Evolutionary conservation across 2,888 invertebrate genomes (phyloP).

Genomic region (Tipula helvola): DNA sequence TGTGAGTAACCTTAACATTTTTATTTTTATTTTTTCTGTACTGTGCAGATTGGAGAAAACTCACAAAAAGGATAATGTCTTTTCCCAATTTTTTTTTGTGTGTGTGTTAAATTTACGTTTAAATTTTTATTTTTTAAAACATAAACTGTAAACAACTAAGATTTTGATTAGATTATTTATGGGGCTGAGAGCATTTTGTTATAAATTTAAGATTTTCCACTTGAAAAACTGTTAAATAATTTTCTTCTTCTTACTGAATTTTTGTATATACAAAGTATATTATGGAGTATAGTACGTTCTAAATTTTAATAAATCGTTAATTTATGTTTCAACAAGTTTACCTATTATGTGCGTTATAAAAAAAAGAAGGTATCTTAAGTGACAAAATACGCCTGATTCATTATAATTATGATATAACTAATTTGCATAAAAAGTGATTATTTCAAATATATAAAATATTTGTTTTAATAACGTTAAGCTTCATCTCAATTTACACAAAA

Average conservation of each 20-base stretch:
- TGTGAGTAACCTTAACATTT: background rate
- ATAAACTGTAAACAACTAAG: constrained; percentile 10
- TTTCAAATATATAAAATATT: background rate
- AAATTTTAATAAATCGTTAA: background rate
- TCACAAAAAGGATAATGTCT: background rate
- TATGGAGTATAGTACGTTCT: background rate
- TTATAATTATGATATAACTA: background rate
- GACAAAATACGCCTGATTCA: background rate
- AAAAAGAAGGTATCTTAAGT: background rate
- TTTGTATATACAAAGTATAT: too few relatives aligned
- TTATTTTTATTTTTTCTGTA: background rate
- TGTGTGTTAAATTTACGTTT: too few relatives aligned
- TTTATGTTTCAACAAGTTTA: background rate
- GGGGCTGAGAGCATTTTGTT: constrained; percentile 4
- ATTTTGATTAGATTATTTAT: constrained; percentile 10
- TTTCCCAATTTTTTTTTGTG: background rate
- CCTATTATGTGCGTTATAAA: background rate
- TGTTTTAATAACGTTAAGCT: background rate
- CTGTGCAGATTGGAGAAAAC: background rate
- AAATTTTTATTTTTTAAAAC: background rate
- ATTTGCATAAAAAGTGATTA: background rate
- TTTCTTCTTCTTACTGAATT: background rate
- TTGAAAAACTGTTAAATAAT: background rate
- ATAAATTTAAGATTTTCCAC: background rate
- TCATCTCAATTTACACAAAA: background rate